phyloP scores from a whole-genome alignment of 2,113 vertebrate species.

The Lota lota region DNA sequence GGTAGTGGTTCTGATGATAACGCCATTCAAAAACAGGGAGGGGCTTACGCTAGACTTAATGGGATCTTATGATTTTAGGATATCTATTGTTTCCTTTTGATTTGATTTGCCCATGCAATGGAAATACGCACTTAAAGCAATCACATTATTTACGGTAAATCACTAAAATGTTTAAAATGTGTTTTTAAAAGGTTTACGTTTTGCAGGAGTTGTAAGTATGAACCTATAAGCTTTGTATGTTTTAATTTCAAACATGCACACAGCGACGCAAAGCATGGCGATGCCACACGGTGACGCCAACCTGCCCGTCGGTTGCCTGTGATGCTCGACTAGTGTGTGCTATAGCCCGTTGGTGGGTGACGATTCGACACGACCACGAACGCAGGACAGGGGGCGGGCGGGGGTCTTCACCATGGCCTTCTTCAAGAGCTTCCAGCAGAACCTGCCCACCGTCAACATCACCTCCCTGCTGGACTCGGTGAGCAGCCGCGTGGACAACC shows the following conservation, averaged over 20 bases:
- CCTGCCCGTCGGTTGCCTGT: slow-evolving; percentile 50
- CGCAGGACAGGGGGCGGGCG: too few relatives aligned
- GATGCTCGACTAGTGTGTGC: slow-evolving; percentile 47
- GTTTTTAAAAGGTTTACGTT: too few relatives aligned
- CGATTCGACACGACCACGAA: too few relatives aligned
- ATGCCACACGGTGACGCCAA: slow-evolving; percentile 36
- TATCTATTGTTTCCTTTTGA: too few relatives aligned
- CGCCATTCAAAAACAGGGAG: neutral
- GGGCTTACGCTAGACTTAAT: too few relatives aligned
- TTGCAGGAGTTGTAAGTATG: too few relatives aligned
- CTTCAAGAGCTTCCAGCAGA: slow-evolving; percentile 89
- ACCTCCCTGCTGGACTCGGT: slow-evolving; percentile 84
- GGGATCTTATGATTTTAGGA: too few relatives aligned
- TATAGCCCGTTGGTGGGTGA: slow-evolving; percentile 23
- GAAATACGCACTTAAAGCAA: too few relatives aligned
- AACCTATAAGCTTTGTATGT: neutral
- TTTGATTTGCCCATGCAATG: too few relatives aligned
- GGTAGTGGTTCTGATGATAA: neutral
- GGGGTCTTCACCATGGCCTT: slow-evolving; percentile 79
- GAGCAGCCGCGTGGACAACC: slow-evolving; percentile 85
- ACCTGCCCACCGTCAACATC: slow-evolving; percentile 84
- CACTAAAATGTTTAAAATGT: too few relatives aligned
- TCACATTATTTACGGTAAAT: too few relatives aligned
- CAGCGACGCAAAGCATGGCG: slow-evolving; percentile 14
- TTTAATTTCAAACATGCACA: slow-evolving; percentile 12